A percentile compares a stretch with the other conserved stretches of the same genome.
Conservation (phyloP, 2,113 vertebrate genomes). For the Corynorhinus townsendii region DNA sequence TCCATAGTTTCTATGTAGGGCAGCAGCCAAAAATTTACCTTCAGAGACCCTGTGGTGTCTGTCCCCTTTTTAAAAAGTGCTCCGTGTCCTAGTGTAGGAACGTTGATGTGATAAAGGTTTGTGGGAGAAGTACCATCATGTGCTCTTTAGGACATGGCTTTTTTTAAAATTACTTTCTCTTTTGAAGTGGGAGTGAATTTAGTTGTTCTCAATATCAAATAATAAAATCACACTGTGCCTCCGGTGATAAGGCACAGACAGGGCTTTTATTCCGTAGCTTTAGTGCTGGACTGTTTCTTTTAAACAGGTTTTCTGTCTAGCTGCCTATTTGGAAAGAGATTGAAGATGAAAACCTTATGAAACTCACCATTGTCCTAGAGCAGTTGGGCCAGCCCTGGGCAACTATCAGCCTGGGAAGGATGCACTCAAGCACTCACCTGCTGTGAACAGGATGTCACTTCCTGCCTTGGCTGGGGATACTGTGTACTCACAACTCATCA, state of each 20-base stretch:
- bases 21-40: neutral
- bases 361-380: rapidly evolving
- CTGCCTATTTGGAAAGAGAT: neutral
- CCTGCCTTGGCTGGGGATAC: rapidly evolving
- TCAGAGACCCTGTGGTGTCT: rapidly evolving
- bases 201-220: neutral
- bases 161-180: neutral
- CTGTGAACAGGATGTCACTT: rapidly evolving
- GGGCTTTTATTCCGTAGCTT: neutral
- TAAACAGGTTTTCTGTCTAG: neutral
- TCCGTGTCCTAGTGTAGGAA: neutral
- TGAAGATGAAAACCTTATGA: neutral
- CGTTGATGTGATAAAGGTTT: rapidly evolving
- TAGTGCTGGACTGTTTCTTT: neutral
- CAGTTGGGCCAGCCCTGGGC: rapidly evolving
- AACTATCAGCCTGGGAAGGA: rapidly evolving
- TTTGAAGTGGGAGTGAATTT: neutral
- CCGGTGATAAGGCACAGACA: rapidly evolving
- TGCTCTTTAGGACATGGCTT: rapidly evolving
- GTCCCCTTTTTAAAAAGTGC: rapidly evolving
- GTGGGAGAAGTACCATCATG: rapidly evolving
- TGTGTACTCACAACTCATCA: rapidly evolving
- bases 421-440: too few relatives aligned
- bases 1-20: neutral
- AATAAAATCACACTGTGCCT: neutral